Percentiles rank a stretch among this genome's conserved stretches.
Evolutionary conservation across 2,888 invertebrate species (phyloP).

Genomic region (Helobdella robusta): DNA sequence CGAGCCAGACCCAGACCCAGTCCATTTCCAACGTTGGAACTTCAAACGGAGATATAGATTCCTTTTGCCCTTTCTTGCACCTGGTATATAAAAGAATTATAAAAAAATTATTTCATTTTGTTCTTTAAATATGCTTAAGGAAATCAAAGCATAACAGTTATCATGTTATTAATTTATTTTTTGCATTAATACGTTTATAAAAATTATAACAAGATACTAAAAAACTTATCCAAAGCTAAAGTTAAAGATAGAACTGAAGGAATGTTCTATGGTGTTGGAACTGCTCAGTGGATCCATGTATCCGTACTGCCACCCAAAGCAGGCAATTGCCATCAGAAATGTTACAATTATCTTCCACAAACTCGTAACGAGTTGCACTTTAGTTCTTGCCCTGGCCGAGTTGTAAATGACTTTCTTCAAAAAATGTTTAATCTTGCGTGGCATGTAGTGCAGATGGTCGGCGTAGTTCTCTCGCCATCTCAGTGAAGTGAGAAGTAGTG

Average conservation of each 20-base stretch:
- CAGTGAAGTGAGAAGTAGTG: conserved; percentile 62
- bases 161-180: background rate
- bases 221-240: conserved; percentile 21
- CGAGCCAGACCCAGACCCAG: conserved; percentile 27
- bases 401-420: conserved; percentile 39
- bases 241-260: conserved; percentile 21
- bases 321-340: conserved; percentile 27
- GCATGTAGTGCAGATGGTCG: conserved; percentile 37
- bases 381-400: conserved; percentile 48
- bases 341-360: conserved; percentile 40
- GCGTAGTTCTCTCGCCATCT: conserved; percentile 80
- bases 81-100: conserved; percentile 1
- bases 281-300: conserved; percentile 16
- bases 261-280: background rate
- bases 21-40: conserved; percentile 21
- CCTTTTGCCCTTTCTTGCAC: background rate
- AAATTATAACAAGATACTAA: background rate
- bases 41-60: background rate
- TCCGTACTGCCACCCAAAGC: conserved; percentile 5
- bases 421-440: background rate
- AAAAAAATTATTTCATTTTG: background rate
- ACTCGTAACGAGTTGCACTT: conserved; percentile 31
- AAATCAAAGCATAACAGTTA: background rate
- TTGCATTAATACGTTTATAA: no score
- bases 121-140: background rate